Evolutionary conservation across 1,140 invertebrate genomes (phyloP).

Genomic region (Drosophila mayri): DNA sequence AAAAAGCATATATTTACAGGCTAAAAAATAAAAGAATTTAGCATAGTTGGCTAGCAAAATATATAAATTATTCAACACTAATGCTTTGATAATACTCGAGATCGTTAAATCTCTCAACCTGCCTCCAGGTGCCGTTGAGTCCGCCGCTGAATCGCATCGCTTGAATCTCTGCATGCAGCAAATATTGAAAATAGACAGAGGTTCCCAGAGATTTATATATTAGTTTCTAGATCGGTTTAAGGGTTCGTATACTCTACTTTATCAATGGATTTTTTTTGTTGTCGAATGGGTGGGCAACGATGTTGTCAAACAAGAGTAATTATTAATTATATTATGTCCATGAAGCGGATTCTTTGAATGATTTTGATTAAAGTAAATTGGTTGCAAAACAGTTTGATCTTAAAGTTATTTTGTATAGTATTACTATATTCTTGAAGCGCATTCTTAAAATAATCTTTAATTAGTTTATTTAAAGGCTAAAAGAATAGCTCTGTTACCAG

Average conservation of each 20-base stretch:
- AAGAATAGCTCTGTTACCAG: neutral
- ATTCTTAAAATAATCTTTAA: neutral
- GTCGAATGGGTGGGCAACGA: neutral
- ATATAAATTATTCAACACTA: conserved; percentile 59
- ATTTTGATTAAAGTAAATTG: neutral
- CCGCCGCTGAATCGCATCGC: conserved; percentile 77
- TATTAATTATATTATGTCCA: conserved; percentile 9
- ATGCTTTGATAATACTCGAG: conserved; percentile 55
- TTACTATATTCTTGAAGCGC: neutral
- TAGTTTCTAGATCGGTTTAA: conserved; percentile 11
- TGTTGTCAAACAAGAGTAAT: conserved; percentile 10
- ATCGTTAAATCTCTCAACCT: conserved; percentile 73
- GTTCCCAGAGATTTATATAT: conserved; percentile 47
- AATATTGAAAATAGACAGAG: conserved; percentile 64
- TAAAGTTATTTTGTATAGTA: neutral
- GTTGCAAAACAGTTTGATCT: neutral
- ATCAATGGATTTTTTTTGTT: conserved; percentile 1
- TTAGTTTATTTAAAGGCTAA: neutral
- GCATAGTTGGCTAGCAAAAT: conserved; percentile 12
- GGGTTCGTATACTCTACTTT: conserved; percentile 13
- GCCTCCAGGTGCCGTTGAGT: conserved; percentile 79
- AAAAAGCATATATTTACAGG: conserved; percentile 35
- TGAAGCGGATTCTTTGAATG: conserved; percentile 12
- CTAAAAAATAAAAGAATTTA: conserved; percentile 6
- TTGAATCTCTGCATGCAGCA: conserved; percentile 77